A percentile compares a stretch with the other conserved stretches of the same genome.
phyloP scores from a whole-genome alignment of 2,113 vertebrate species.

The Empidonax traillii region DNA sequence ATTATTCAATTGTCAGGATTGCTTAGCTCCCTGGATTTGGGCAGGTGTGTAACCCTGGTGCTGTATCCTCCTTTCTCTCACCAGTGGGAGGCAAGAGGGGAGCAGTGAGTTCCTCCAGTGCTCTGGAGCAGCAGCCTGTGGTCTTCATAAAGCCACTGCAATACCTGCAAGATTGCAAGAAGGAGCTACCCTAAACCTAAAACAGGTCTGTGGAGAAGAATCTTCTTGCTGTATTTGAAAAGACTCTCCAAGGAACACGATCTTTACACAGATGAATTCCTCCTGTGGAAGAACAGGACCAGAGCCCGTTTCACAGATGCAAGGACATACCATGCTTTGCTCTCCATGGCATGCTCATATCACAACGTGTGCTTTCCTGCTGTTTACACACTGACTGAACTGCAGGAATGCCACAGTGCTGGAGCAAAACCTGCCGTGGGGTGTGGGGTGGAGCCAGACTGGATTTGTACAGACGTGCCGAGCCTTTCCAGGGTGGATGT shows the following conservation, averaged over 20 bases:
- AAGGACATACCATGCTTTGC: neutral
- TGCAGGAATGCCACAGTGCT: rapidly evolving
- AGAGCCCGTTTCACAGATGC: neutral
- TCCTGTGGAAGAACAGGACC: neutral
- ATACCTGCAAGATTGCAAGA: neutral
- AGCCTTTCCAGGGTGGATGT: neutral
- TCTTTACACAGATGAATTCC: neutral
- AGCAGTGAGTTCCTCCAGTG: neutral
- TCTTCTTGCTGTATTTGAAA: neutral
- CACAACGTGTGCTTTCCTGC: rapidly evolving
- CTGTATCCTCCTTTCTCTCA: neutral
- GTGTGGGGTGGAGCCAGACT: neutral
- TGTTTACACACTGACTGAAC: neutral
- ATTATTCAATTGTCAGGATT: neutral
- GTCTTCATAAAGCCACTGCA: neutral
- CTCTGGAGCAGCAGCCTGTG: neutral
- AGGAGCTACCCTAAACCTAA: neutral
- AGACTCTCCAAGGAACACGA: neutral
- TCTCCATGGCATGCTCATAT: rapidly evolving
- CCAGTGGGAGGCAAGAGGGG: neutral
- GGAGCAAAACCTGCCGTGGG: neutral
- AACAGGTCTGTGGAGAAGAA: neutral
- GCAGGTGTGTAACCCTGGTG: neutral
- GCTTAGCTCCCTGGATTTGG: neutral
- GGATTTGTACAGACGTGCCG: rapidly evolving